phyloP scores from a whole-genome alignment of 2,797 vertebrate species.

The Tachyglossus aculeatus region DNA sequence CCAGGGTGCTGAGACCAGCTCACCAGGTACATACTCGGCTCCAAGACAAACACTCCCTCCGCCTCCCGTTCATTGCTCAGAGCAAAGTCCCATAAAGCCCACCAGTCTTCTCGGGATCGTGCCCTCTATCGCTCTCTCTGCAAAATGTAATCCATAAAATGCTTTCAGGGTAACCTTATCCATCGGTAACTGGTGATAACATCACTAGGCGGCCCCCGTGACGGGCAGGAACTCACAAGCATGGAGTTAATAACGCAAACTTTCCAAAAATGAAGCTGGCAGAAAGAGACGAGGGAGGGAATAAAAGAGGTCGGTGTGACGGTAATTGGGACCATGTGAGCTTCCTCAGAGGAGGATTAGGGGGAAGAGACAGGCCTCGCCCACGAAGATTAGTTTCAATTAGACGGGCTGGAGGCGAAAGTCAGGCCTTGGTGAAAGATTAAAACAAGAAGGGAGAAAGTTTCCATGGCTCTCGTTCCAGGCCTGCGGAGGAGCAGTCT shows the following conservation, averaged over 20 bases:
- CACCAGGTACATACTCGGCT: slow-evolving; percentile 51
- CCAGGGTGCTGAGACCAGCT: not conserved
- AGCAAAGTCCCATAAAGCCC: slow-evolving; percentile 46
- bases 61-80: slow-evolving; percentile 52
- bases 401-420: slow-evolving; percentile 95
- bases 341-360: slow-evolving; percentile 94
- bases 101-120: slow-evolving; percentile 67
- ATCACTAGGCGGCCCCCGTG: slow-evolving; percentile 95
- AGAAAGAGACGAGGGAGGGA: slow-evolving; percentile 80
- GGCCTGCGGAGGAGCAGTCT: slow-evolving; percentile 73
- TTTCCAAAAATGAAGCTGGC: slow-evolving; percentile 85
- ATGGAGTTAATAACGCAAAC: slow-evolving; percentile 97
- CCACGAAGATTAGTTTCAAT: slow-evolving; percentile 97
- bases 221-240: slow-evolving; percentile 96
- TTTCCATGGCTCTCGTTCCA: slow-evolving; percentile 75
- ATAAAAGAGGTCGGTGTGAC: slow-evolving; percentile 85
- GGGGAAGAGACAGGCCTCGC: slow-evolving; percentile 93
- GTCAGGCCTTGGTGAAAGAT: slow-evolving; percentile 85
- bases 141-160: slow-evolving; percentile 92
- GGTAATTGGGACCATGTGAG: slow-evolving; percentile 99
- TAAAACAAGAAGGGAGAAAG: slow-evolving; percentile 82
- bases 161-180: slow-evolving; percentile 96
- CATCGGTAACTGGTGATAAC: slow-evolving; percentile 87
- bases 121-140: slow-evolving; percentile 76
- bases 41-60: slow-evolving; percentile 68